Percentiles rank a stretch among this genome's conserved stretches.
Evolutionary conservation across 2,797 vertebrate species (phyloP).

Genomic region (Argya squamiceps): DNA sequence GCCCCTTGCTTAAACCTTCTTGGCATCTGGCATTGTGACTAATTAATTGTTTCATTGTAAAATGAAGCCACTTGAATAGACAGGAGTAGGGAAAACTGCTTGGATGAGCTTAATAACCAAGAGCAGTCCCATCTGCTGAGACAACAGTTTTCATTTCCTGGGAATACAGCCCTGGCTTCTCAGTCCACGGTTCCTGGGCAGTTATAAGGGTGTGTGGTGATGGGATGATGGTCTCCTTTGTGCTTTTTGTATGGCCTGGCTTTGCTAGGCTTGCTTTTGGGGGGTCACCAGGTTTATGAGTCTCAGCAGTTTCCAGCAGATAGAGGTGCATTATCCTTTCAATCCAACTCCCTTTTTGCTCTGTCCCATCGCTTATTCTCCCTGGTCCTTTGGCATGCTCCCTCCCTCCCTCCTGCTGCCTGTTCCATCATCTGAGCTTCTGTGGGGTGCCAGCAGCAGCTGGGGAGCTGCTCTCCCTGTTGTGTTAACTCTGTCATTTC

Average conservation of each 20-base stretch:
- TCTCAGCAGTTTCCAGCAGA: not conserved
- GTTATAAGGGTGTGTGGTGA: accelerated
- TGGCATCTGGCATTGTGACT: not conserved
- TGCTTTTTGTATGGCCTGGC: accelerated
- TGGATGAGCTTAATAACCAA: not conserved
- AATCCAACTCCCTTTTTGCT: not conserved
- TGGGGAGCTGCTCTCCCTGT: not conserved
- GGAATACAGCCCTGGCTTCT: not conserved
- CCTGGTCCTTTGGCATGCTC: not conserved
- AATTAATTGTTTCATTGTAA: not conserved
- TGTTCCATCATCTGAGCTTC: not conserved
- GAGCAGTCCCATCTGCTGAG: not conserved
- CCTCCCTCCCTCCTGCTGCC: not conserved
- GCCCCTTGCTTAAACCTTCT: not conserved
- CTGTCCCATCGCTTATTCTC: accelerated
- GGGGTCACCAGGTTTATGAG: not conserved
- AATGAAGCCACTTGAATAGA: not conserved
- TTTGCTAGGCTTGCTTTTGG: not conserved
- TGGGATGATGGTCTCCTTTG: not conserved
- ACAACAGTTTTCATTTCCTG: not conserved
- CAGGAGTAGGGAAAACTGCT: not conserved
- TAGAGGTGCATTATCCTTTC: not conserved
- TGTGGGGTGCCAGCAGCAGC: not conserved
- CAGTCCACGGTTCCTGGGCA: not conserved
- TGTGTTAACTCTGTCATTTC: not conserved